Conservation (phyloP, 1,140 invertebrate genomes). For the Trichomalopsis sarcophagae region DNA sequence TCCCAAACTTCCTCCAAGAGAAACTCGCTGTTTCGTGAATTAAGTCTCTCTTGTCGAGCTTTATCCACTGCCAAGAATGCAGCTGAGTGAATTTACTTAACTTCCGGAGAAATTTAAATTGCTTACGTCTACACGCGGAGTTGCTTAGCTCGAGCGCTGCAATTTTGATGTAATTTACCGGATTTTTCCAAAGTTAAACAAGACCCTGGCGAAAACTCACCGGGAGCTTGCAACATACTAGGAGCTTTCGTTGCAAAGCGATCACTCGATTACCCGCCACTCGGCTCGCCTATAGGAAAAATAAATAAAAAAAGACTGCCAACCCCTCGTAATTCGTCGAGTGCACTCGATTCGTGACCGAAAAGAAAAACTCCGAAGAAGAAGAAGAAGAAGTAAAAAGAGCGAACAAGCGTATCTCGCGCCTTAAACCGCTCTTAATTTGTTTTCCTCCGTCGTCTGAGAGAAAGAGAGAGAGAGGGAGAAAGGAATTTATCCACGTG, state of each 20-base stretch:
- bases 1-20: neutral
- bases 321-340: neutral
- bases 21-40: neutral
- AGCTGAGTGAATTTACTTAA: too few relatives aligned
- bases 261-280: too few relatives aligned
- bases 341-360: too few relatives aligned
- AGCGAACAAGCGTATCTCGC: neutral
- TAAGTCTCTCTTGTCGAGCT: neutral
- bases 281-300: too few relatives aligned
- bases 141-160: too few relatives aligned
- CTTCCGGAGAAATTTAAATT: neutral
- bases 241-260: too few relatives aligned
- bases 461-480: neutral
- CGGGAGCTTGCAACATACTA: too few relatives aligned
- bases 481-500: constrained; percentile 4
- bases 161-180: too few relatives aligned
- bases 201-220: too few relatives aligned
- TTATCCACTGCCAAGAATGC: too few relatives aligned
- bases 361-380: neutral
- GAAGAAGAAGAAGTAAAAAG: neutral
- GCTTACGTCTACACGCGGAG: neutral
- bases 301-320: too few relatives aligned
- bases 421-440: constrained; percentile 31
- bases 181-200: too few relatives aligned
- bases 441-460: constrained; percentile 14